Conservation (phyloP, 2,888 invertebrate genomes). For the Chymomyza amoena region DNA sequence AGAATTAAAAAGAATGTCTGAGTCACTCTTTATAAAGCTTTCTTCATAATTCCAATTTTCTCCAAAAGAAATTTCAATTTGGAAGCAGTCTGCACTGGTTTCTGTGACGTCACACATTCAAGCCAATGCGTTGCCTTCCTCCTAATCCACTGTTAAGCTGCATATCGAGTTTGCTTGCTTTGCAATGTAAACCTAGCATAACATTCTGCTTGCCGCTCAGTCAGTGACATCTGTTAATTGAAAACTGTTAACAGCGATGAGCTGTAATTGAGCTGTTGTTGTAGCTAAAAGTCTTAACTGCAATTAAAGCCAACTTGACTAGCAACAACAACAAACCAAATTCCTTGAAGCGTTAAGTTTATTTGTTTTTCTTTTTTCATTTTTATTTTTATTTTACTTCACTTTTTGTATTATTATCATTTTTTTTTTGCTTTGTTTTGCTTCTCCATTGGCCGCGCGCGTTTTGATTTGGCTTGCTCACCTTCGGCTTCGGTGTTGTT, state of each 20-base stretch:
- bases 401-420: not conserved
- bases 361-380: conserved; percentile 15
- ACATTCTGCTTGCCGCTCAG: not conserved
- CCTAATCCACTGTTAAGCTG: too few species aligned
- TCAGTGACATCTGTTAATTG: not conserved
- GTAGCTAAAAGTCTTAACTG: conserved; percentile 24
- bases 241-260: not conserved
- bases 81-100: too few species aligned
- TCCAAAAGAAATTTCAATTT: too few species aligned
- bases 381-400: conserved; percentile 27
- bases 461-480: conserved; percentile 62
- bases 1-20: too few species aligned
- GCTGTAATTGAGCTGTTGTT: conserved; percentile 9
- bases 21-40: too few species aligned
- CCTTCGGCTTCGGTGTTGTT: conserved; percentile 59
- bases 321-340: conserved; percentile 33
- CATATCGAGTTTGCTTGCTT: too few species aligned
- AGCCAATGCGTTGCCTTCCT: too few species aligned
- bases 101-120: too few species aligned
- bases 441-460: not conserved
- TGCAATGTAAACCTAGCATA: not conserved
- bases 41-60: too few species aligned
- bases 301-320: conserved; percentile 54
- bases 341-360: conserved; percentile 64
- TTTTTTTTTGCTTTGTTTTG: not conserved